Base-by-base conservation (phyloP, 2,888 invertebrate genomes). In the Metacarcinus magister region DNA sequence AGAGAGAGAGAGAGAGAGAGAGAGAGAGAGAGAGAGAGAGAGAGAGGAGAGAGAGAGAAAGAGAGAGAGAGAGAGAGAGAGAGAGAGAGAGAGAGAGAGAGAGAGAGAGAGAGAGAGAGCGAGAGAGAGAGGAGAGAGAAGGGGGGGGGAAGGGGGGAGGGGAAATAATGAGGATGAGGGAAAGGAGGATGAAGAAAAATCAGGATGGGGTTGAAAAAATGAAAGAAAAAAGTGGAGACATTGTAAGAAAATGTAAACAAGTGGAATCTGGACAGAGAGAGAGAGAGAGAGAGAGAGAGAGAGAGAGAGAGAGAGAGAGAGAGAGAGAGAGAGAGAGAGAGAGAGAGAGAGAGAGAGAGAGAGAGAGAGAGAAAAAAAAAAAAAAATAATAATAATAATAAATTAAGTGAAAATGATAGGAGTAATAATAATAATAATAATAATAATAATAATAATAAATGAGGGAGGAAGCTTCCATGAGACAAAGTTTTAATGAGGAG, bases 401-500 rank as follows among this genome's bases (percentile, higher is more conserved):
- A n/a, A n/a, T n/a, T n/a, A n/a, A n/a, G n/a, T n/a, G n/a, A n/a
- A n/a, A n/a, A n/a, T n/a, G n/a, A n/a, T n/a, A n/a, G n/a, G n/a
- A n/a, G n/a, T 13, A 54, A 54, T 8, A 13, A 54, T 54, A 13
- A 54, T 7, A 13, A 13, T 7, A 54, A 13, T 54, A 54, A 54
- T 54, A 54, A 54, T 54, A 54, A 54, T 10, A 54, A 54, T 7
- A 54, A 46, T 28, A 75, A 75, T n/a, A 75, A 82, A 32, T 4
- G 67, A 82, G 32, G 28, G 32, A 32, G 32, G 2, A 82, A 82
- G 32, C 32, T 32, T 82, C 28, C 7, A 82, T 82, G 82, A 82
- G 82, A 23, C 28, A 82, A 82, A 82, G 82, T 82, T 82, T 32
- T 82, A 82, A 82, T 82, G 32, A 82, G 32, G 82, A 32, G 82